A percentile compares a stretch with the other conserved stretches of the same genome.
Evolutionary conservation across 2,797 vertebrate species (phyloP).

Genomic region (Denticeps clupeoides): DNA sequence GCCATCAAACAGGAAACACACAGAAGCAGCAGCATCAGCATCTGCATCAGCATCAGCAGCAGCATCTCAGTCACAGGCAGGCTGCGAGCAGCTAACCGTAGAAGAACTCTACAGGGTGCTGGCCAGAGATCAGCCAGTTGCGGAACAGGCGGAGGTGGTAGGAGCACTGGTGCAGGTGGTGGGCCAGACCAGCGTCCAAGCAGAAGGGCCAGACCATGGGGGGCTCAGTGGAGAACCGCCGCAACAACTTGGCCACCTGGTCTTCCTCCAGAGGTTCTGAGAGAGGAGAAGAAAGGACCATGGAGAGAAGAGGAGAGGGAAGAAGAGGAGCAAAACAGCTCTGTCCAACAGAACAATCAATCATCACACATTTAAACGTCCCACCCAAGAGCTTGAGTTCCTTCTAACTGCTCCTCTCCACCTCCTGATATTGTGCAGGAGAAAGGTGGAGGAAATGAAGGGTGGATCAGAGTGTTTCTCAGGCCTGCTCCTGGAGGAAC

Average conservation of each 20-base stretch:
- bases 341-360: constrained; percentile 3
- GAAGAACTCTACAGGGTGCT: constrained; percentile 89
- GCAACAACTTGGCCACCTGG: constrained; percentile 86
- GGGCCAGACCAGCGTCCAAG: constrained; percentile 85
- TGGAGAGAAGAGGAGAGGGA: constrained; percentile 36
- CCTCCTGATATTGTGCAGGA: too few species aligned
- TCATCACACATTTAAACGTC: too few species aligned
- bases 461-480: too few species aligned
- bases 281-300: constrained; percentile 62
- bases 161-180: constrained; percentile 95
- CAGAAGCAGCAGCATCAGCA: constrained; percentile 28
- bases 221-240: constrained; percentile 81
- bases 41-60: constrained; percentile 20
- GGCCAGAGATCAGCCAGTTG: constrained; percentile 96
- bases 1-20: constrained; percentile 28
- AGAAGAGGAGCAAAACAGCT: not conserved
- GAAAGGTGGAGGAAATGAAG: too few species aligned
- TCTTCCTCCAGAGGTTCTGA: constrained; percentile 86
- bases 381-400: too few species aligned
- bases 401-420: too few species aligned
- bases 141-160: constrained; percentile 98
- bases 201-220: constrained; percentile 68
- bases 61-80: constrained; percentile 14
- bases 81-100: constrained; percentile 75
- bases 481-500: too few species aligned